These are phyloP conservation scores for Percopsis transmontana DNA, from an alignment of 2,113 vertebrate genomes.

Conservation along the genomic window DNA sequence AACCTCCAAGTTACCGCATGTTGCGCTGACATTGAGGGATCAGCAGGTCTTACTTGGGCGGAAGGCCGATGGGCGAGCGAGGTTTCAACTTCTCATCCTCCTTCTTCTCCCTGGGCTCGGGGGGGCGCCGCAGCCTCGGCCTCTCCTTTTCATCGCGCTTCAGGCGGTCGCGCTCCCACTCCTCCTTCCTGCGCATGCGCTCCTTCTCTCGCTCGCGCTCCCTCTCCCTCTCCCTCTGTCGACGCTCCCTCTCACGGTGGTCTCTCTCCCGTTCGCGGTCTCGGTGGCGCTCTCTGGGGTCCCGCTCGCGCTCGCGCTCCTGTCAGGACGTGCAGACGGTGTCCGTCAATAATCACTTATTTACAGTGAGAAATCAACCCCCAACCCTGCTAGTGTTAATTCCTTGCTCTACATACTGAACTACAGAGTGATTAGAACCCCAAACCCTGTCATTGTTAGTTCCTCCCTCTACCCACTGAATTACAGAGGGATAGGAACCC, in stretches of 20 bases:
- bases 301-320: constrained; percentile 82
- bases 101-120: constrained; percentile 86
- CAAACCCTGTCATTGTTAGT: not conserved
- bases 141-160: constrained; percentile 92
- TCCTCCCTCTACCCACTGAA: not conserved
- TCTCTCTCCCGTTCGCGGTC: constrained; percentile 88
- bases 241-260: constrained; percentile 76
- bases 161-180: constrained; percentile 87
- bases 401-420: too few relatives aligned
- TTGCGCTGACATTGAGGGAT: not conserved
- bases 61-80: constrained; percentile 81
- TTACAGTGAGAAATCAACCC: too few relatives aligned
- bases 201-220: constrained; percentile 90
- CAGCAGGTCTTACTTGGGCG: constrained; percentile 79
- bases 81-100: constrained; percentile 88
- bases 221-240: constrained; percentile 86
- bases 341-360: too few relatives aligned
- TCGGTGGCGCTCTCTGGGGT: constrained; percentile 76
- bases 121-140: constrained; percentile 85
- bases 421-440: not conserved
- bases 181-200: constrained; percentile 86
- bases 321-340: constrained; percentile 38
- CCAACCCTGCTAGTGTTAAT: too few relatives aligned
- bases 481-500: not conserved
- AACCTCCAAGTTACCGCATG: not conserved